These are phyloP conservation scores for Ornithorhynchus anatinus DNA, from an alignment of 2,113 vertebrate species.

Conservation along the genomic window DNA sequence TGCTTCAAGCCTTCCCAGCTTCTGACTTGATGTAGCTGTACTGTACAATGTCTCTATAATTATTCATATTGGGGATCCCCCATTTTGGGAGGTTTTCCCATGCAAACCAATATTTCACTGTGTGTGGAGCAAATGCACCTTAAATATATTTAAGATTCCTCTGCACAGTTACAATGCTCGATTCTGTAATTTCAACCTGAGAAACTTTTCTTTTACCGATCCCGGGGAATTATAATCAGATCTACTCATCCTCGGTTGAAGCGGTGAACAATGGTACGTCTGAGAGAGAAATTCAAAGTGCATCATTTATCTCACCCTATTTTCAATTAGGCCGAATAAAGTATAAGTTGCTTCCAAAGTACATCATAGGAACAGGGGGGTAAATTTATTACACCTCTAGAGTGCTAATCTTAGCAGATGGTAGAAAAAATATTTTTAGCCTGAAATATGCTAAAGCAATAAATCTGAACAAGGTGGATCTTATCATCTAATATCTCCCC, in stretches of 20 bases:
- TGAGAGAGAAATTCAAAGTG: constrained; percentile 74
- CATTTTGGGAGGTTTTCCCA: constrained; percentile 62
- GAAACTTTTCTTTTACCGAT: constrained; percentile 72
- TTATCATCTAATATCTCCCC: constrained; percentile 78
- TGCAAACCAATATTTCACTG: constrained; percentile 54
- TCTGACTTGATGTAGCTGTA: no score
- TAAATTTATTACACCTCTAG: constrained; percentile 79
- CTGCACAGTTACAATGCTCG: constrained; percentile 64
- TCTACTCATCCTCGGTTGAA: constrained; percentile 70
- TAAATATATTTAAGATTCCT: constrained; percentile 62
- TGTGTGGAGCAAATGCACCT: constrained; percentile 54
- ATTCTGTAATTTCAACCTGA: constrained; percentile 67
- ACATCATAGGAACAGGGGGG: constrained; percentile 72
- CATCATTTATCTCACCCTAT: constrained; percentile 78
- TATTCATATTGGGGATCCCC: no score
- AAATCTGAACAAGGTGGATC: constrained; percentile 78
- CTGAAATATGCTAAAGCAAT: constrained; percentile 80
- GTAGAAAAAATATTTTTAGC: constrained; percentile 75
- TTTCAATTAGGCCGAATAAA: constrained; percentile 77
- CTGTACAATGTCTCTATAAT: no score
- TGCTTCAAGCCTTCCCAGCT: no score
- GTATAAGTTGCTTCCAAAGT: constrained; percentile 73
- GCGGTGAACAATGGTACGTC: constrained; percentile 76
- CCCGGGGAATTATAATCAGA: constrained; percentile 75
- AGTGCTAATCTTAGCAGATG: constrained; percentile 83